A percentile compares a stretch with the other conserved stretches of the same genome.
phyloP scores from a whole-genome alignment of 2,888 invertebrate genomes.

The Diarsia brunnea region DNA sequence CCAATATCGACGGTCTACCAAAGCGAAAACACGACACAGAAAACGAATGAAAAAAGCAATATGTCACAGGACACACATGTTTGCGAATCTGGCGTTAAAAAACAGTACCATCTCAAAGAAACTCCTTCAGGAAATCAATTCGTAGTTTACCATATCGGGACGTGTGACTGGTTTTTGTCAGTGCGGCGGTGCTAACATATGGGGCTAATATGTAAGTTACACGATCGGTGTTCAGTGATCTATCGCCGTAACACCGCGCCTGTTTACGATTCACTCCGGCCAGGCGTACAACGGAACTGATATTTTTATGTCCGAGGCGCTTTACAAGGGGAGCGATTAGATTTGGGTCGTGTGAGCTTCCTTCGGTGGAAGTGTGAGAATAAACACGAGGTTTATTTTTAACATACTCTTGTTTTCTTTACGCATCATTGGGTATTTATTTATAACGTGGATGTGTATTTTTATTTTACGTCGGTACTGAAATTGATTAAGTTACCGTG shows the following conservation, averaged over 20 bases:
- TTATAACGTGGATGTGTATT: neutral
- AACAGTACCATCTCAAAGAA: conserved; percentile 80
- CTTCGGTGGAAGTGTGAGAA: conserved; percentile 33
- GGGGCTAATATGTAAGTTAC: conserved; percentile 81
- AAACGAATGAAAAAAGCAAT: conserved; percentile 87
- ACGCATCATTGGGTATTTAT: conserved; percentile 10
- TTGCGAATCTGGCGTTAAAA: conserved; percentile 82
- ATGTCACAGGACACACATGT: conserved; percentile 82
- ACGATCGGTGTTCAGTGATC: conserved; percentile 76
- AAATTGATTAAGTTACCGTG: neutral
- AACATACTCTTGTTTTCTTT: neutral
- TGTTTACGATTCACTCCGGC: conserved; percentile 70
- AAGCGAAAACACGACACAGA: conserved; percentile 81
- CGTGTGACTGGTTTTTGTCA: conserved; percentile 80
- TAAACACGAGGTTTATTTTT: conserved; percentile 43
- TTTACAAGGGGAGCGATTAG: conserved; percentile 34
- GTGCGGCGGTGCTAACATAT: conserved; percentile 74
- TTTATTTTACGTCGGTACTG: neutral
- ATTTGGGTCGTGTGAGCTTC: conserved; percentile 37
- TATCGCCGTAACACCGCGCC: conserved; percentile 69
- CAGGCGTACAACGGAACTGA: conserved; percentile 47
- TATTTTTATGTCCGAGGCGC: conserved; percentile 61
- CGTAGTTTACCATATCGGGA: conserved; percentile 82
- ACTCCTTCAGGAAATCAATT: conserved; percentile 82
- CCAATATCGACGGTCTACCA: conserved; percentile 81